Evolutionary conservation across 2,888 invertebrate species (phyloP), one percentile per base, ranked within the genome.

Genomic region (Habroteleia sp.): DNA sequence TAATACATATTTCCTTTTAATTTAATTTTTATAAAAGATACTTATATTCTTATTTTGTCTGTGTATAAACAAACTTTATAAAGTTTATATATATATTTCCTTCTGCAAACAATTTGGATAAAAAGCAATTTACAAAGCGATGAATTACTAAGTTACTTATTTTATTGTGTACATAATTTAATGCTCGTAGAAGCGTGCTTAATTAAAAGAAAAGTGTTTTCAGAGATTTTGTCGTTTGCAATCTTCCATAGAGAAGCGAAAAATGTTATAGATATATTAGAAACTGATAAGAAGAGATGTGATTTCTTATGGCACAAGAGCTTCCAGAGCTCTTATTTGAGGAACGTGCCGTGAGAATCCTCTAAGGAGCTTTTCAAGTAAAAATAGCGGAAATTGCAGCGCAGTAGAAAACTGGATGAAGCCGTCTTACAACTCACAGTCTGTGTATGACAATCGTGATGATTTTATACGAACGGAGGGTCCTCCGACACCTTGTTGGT

Each of bases 311-410:
- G 58, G 42, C 62, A 33, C 44, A 56, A 39, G 68, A 63, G 62
- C 62, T 66, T 56, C 33, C 41, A 37, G 35, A 50, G 81, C 81
- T 82, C 86, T 86, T 88, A 87, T 88, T 87, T 87, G 87, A 85
- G 83, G 84, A 87, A 87, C 87, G 87, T 87, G 87, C 84, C 83
- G 78, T 79, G 79, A 81, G 84, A 83, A 84, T 83, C 81, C 77
- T 82, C 81, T 81, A 84, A 82, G 85, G 83, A 87, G 87, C 85
- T 87, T 87, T 87, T 85, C 83, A 82, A 83, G 84, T 87, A 87
- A 87, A 87, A 87, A 87, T 87, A 87, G 85, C 86, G 87, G 87
- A 87, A 87, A 87, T 87, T 87, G 86, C 87, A 87, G 85, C 82
- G 83, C 84, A 75, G 66, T 52, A 68, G 73, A 75, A 78, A 79